Base-by-base conservation (phyloP, 1,140 invertebrate genomes). In the Aphaenogaster rudis region DNA sequence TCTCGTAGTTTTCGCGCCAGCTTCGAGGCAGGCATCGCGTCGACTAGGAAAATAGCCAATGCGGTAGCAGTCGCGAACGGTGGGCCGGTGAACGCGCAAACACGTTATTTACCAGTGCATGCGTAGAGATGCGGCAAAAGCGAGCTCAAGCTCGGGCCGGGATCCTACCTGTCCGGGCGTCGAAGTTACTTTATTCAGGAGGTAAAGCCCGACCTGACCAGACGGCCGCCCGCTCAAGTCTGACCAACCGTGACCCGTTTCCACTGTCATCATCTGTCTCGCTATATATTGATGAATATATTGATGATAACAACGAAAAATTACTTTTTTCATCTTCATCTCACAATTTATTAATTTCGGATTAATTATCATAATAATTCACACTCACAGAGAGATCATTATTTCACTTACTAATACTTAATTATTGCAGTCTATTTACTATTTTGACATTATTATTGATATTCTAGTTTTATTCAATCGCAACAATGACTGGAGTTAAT, bases 141-240 rank as follows among this genome's bases (percentile, higher is more conserved):
- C 66, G 66, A 48, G 8, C 61, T n/a, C n/a, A n/a, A n/a, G 48
- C 39, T 81, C 50, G 54, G 11, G 67, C 11, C 81, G 59, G 33
- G 84, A 90, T 92, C 89, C 92, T 91, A 93, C 93, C 92, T 94
- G 93, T 89, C 92, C 93, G 81, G 91, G 93, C 93, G 87, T 93
- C 92, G 93, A 94, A 93, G 88, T 93, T 94, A 93, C 93, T 92
- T 89, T 85, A 71, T 86, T 82, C 88, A 64, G 21, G 36, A 39
- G 59, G 45, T 86, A 79, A 85, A 71, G 50, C 36, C 39, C 17
- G 48, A 59, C 52, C 63, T 79, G 64, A 86, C 85, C 45, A 48
- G 85, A 63, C 52, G 36, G n/a, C 42, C 21, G 50, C 50, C 2
- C 28, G 39, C 5, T 64, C 64, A 33, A 52, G 52, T 57, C 74